Conservation (phyloP, 2,888 invertebrate genomes). For the Cancer borealis region DNA sequence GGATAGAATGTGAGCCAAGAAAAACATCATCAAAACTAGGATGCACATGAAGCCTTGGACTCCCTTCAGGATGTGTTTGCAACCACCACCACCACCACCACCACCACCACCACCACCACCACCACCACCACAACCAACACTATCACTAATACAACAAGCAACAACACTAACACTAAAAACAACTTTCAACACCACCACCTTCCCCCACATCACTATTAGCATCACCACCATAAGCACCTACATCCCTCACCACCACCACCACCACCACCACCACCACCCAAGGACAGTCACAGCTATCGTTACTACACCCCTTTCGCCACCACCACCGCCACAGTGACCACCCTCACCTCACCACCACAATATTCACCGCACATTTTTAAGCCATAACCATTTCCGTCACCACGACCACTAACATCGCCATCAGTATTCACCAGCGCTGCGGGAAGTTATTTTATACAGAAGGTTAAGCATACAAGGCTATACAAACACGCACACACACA, state of each 20-base stretch:
- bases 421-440: conserved; percentile 8
- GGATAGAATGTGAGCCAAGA: conserved; percentile 31
- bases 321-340: neutral
- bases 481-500: neutral
- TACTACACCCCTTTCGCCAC: neutral
- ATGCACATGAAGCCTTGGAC: neutral
- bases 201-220: neutral
- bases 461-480: neutral
- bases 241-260: neutral
- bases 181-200: neutral
- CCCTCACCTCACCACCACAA: neutral
- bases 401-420: neutral
- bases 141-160: neutral
- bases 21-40: conserved; percentile 11
- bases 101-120: neutral
- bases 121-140: neutral
- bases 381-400: conserved; percentile 16
- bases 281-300: neutral
- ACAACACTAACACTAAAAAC: neutral
- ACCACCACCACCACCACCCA: neutral
- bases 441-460: neutral
- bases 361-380: neutral
- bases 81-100: neutral
- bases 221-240: conserved; percentile 26
- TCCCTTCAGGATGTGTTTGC: neutral